Conservation (phyloP, 2,113 vertebrate genomes). For the Bombycilla garrulus region DNA sequence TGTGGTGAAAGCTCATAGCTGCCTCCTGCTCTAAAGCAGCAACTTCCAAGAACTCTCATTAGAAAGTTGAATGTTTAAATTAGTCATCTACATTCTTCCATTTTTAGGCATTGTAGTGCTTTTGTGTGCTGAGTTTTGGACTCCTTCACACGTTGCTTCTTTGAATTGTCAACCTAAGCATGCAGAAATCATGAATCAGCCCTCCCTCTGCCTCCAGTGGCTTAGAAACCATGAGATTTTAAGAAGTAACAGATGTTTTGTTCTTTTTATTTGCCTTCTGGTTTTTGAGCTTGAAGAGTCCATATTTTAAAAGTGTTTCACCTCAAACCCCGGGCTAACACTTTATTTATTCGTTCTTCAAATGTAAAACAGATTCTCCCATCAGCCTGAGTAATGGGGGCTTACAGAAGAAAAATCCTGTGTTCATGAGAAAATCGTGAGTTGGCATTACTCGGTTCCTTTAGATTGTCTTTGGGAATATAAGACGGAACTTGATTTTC, state of each 20-base stretch:
- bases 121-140: conserved; percentile 32
- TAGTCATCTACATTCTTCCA: background rate
- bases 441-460: background rate
- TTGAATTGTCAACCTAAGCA: conserved; percentile 46
- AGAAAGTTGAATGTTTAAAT: conserved; percentile 19
- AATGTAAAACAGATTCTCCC: conserved; percentile 19
- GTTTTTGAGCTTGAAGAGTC: conserved; percentile 31
- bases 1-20: background rate
- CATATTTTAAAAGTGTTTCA: conserved; percentile 25
- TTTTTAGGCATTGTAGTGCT: conserved; percentile 35
- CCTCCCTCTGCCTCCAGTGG: conserved; percentile 17
- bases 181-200: conserved; percentile 49
- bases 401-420: background rate
- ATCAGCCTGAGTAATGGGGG: background rate
- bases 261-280: conserved; percentile 49
- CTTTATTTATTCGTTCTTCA: conserved; percentile 25
- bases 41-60: background rate
- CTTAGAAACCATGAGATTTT: conserved; percentile 37
- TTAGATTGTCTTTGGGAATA: background rate
- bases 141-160: conserved; percentile 23
- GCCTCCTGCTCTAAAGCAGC: background rate
- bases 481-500: background rate
- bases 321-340: background rate
- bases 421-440: background rate
- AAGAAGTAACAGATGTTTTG: conserved; percentile 59